Base-by-base conservation (phyloP, 2,113 vertebrate species). In the Clinocottus analis region DNA sequence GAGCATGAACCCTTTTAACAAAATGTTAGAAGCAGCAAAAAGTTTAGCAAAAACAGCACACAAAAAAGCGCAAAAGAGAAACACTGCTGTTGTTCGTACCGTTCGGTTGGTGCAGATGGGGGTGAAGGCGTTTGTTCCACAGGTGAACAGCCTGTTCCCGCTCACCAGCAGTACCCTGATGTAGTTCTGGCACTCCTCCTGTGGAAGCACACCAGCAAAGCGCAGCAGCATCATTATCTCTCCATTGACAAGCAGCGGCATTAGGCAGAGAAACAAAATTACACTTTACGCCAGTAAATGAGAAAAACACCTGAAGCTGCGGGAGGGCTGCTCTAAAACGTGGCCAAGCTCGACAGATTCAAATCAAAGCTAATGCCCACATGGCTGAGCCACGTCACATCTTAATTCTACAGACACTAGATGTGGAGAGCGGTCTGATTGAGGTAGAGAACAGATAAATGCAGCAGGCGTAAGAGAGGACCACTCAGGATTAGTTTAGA, bases 131-230 rank as follows among this genome's bases (percentile, higher is more conserved):
- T 99, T 98, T 82, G 98, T 99, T 85, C 98, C 98, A 39, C 98
- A 99, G 78, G 97, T 96, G 65, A 99, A 99, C 72, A 99, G 92
- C 67, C 96, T 94, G 91, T 97, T 95, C 2, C 97, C 96, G 13
- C 96, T 97, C 79, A 99, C 96, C 80, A 99, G 93, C 33, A 99
- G 96, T 27, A 99, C 98, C 69, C 98, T 96, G 86, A 99, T 96
- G 78, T 99, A 99, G 94, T 99, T 99, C 94, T 99, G 98, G 90
- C 98, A 99, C 86, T 99, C 97, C 79, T 99, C 98, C 98, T 99
- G 92, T 7, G 56, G 88, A 90, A 74, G 88, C 49, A 89, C 80
- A 85, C 37, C 61, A 65, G 61, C 37, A 88, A 83, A 79, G 66
- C 77, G 73, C 61, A 69, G 72, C 51, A 21, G 55, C 25, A 10